Evolutionary conservation across 2,113 vertebrate genomes (phyloP).

Genomic region (Panthera uncia): DNA sequence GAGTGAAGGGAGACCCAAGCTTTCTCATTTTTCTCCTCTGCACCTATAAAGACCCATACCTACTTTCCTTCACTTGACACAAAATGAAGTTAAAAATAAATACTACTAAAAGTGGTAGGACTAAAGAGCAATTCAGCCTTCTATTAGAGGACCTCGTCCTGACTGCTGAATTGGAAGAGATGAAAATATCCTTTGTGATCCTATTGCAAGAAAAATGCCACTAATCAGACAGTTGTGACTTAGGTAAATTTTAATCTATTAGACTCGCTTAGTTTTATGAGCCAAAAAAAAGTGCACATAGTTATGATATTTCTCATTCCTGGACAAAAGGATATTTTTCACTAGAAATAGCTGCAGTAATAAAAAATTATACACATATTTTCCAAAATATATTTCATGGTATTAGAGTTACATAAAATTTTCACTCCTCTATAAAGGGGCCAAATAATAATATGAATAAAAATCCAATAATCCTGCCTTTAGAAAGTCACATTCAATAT

Average conservation of each 20-base stretch:
- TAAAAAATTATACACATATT: background rate
- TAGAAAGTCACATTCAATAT: constrained; percentile 79
- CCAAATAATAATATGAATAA: constrained; percentile 73
- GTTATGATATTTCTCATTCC: background rate
- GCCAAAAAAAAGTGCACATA: background rate
- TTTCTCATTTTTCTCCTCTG: background rate
- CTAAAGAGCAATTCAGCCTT: background rate
- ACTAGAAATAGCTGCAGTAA: background rate
- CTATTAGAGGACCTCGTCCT: background rate
- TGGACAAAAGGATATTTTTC: background rate
- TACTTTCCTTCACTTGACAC: background rate
- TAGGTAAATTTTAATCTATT: constrained; percentile 44
- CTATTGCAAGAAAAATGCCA: background rate
- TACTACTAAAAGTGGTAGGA: background rate
- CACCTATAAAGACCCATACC: background rate
- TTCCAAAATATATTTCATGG: background rate
- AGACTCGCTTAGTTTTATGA: background rate
- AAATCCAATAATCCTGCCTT: constrained; percentile 72
- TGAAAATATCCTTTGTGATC: background rate
- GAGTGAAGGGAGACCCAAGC: background rate
- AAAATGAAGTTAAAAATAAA: constrained; percentile 5
- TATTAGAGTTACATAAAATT: background rate
- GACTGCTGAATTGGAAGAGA: background rate
- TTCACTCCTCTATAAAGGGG: background rate
- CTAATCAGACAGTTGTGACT: background rate